Percentiles rank a stretch among this genome's conserved stretches.
Evolutionary conservation across 1,140 invertebrate genomes (phyloP).

Genomic region (Rhopalosiphum maidis): DNA sequence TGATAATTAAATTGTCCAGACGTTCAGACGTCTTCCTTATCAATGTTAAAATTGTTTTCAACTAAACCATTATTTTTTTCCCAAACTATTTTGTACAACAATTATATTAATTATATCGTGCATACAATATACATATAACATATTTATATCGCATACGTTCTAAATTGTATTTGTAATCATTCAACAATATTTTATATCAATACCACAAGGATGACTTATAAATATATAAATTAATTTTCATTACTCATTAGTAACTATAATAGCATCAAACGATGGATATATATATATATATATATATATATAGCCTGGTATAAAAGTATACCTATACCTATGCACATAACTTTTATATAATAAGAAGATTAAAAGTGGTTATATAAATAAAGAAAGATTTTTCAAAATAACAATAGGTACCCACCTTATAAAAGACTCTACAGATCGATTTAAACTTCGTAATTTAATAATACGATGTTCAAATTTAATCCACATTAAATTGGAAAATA

Average conservation of each 20-base stretch:
- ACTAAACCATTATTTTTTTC: background rate
- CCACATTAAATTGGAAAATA: background rate
- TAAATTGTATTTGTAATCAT: background rate
- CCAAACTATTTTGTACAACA: background rate
- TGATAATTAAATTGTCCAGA: conserved; percentile 14
- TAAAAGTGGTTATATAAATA: background rate
- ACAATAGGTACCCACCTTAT: background rate
- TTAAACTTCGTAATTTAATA: background rate
- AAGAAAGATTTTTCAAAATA: background rate
- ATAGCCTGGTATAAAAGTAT: background rate
- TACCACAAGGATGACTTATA: too few relatives aligned
- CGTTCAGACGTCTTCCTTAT: background rate
- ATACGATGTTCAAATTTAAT: background rate
- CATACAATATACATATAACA: background rate
- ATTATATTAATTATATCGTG: background rate
- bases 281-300: too few relatives aligned
- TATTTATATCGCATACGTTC: background rate
- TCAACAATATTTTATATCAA: background rate
- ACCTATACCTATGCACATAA: background rate
- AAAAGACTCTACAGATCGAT: background rate
- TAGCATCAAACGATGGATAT: too few relatives aligned
- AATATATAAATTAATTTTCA: too few relatives aligned
- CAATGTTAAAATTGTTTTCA: background rate
- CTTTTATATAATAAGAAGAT: background rate
- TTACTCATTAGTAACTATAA: too few relatives aligned